A percentile compares a stretch with the other conserved stretches of the same genome.
phyloP scores from a whole-genome alignment of 2,888 invertebrate species.

The Itoplectis maculator region DNA sequence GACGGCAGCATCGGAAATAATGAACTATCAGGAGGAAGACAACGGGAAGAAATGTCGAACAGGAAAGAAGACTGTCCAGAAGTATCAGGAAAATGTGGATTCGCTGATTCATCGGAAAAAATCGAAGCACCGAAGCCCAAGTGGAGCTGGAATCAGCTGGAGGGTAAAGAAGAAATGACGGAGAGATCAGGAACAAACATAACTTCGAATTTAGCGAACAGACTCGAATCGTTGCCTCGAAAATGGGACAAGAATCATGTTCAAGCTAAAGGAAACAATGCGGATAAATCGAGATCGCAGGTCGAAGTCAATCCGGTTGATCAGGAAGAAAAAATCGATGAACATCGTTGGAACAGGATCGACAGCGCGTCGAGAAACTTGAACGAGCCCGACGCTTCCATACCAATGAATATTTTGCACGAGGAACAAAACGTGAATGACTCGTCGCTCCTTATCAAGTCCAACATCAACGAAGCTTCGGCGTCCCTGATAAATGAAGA shows the following conservation, averaged over 20 bases:
- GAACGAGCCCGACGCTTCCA: not conserved
- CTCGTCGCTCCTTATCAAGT: not conserved
- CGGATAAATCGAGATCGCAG: not conserved
- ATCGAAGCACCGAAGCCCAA: not conserved
- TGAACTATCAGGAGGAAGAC: not conserved
- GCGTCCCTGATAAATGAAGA: not conserved
- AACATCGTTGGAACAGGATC: conserved; percentile 49
- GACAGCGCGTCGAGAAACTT: conserved; percentile 30
- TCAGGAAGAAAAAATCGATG: not conserved
- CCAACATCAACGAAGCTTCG: not conserved
- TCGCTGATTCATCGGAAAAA: not conserved
- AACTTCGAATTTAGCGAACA: not conserved
- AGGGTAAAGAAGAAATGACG: not conserved
- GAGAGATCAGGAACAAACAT: not conserved
- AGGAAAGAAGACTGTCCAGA: not conserved
- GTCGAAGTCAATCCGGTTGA: not conserved
- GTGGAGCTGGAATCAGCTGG: not conserved
- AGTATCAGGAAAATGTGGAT: not conserved
- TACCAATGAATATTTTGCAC: conserved; percentile 63
- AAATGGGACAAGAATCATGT: not conserved
- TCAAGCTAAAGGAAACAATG: not conserved
- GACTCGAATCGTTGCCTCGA: not conserved
- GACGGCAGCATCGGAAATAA: conserved; percentile 11
- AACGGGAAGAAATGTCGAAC: not conserved
- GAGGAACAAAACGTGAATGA: conserved; percentile 48